Evolutionary conservation across 2,888 invertebrate species (phyloP).

Genomic region (Dryococelus australis): DNA sequence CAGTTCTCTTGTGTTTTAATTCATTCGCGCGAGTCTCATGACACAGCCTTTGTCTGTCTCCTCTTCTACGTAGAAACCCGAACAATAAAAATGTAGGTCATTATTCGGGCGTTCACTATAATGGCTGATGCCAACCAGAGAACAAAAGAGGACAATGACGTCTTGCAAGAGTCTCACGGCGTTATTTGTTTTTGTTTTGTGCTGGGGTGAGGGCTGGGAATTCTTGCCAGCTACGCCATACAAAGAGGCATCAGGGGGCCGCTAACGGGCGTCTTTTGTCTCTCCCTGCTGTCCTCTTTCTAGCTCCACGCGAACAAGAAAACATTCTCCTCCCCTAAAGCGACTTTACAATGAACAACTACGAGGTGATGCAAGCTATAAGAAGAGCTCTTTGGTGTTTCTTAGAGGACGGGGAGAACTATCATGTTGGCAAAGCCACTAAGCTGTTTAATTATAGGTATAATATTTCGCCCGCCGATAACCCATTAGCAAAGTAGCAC

Average conservation of each 20-base stretch:
- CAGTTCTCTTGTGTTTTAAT: background rate
- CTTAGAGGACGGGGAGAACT: too few species aligned
- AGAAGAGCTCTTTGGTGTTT: background rate
- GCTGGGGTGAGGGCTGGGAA: background rate
- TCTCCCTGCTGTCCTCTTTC: background rate
- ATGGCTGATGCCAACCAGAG: background rate
- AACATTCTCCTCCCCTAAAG: too few species aligned
- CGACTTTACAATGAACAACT: too few species aligned
- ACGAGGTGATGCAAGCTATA: background rate
- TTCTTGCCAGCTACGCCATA: background rate
- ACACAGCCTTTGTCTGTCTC: background rate
- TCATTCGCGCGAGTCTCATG: background rate
- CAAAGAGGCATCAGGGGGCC: background rate
- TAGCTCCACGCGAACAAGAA: too few species aligned
- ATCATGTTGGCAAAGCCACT: too few species aligned
- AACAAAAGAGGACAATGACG: background rate
- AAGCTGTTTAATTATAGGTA: too few species aligned
- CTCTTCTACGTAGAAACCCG: background rate
- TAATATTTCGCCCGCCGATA: too few species aligned
- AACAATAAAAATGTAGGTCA: constrained; percentile 1
- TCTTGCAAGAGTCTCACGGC: background rate
- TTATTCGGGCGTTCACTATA: background rate
- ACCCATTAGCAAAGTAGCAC: too few species aligned
- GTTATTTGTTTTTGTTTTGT: background rate
- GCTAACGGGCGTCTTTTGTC: background rate